Evolutionary conservation across 2,113 vertebrate species (phyloP), one percentile per base, ranked within the genome.

Genomic region (Dromaius novaehollandiae): DNA sequence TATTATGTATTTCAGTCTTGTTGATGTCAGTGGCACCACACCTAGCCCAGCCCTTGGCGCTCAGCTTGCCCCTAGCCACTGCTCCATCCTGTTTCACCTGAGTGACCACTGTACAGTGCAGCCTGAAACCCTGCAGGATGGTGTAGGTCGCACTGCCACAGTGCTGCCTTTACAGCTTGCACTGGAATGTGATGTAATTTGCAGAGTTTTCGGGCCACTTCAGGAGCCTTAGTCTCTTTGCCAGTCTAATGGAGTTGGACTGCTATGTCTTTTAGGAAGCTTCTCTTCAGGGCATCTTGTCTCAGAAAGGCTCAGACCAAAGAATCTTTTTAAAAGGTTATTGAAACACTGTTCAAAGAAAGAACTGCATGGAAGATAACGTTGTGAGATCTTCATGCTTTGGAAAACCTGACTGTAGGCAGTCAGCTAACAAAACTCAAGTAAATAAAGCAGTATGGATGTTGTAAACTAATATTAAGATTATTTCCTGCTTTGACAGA

Each of bases 161-260:
- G 18, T 75, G 50, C 58, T 64, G 30, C 64, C 36, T n/a, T 50
- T 40, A 25, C 38, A 7, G 69, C 30, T 60, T 7, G 3, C 6
- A 6, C 3, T 13, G 17, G 32, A 38, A 77, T 8, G 0, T 19
- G 17, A 5, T 9, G 48, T 40, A 68, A 5, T 16, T 80, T 76
- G 63, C 20, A 4, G 14, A 3, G 4, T 76, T 77, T 40, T 66
- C 1, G 0, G 24, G 24, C 50, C 10, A 0, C 44, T 70, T 61
- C 38, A 51, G 38, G 21, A 25, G 38, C 64, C 28, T 9, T 42
- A 48, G 18, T 26, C 25, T 66, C 25, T 66, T 40, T 66, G 64
- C 38, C 38, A 36, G 63, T 16, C 34, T 61, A 61, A 34, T 61
- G 58, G 58, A 34, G 58, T 61, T 34, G 19, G 58, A 32, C 32